Base-by-base conservation (phyloP, 2,797 vertebrate species). In the Liasis olivaceus region DNA sequence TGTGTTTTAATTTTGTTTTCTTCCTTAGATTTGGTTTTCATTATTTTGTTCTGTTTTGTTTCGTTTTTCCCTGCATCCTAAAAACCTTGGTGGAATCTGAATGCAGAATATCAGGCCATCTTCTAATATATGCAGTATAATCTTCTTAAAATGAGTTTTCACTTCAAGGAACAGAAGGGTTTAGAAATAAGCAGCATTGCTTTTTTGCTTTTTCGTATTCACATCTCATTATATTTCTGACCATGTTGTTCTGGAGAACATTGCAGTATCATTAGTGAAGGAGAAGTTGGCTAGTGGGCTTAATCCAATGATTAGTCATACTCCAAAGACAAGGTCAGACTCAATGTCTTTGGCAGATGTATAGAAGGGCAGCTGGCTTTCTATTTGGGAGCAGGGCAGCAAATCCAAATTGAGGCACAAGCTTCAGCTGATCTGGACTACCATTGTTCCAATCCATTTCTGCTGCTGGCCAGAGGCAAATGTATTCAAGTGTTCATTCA, bases 121-220 rank as follows among this genome's bases (percentile, higher is more conserved):
- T 97, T 97, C 97, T 98, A 98, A 98, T 98, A 97, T 98, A 98
- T 98, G 97, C 97, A 97, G 96, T 94, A 98, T 98, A 98, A 98
- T 98, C 98, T 98, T 98, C 98, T 98, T 98, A 98, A 98, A 98
- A 98, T 98, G 98, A 98, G 96, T 98, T 98, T 98, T 98, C 97
- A 98, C 98, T 98, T 98, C 97, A 97, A 98, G 97, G 97, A 98
- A 98, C 98, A 98, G 97, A 98, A 98, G 97, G 97, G 97, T 97
- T 98, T 98, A 98, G 96, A 98, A 96, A 97, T 97, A 97, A 98
- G 97, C 97, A 97, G 97, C 95, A 97, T 97, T 96, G 89, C 89
- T 97, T 97, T 94, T 96, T 4, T 36, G 13, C 7, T 96, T n/a
- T 31, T 54, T 12, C 22, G 94, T 97, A 96, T 98, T 97, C 97